Evolutionary conservation across 2,888 invertebrate genomes (phyloP).

Genomic region (Stenichneumon culpator): DNA sequence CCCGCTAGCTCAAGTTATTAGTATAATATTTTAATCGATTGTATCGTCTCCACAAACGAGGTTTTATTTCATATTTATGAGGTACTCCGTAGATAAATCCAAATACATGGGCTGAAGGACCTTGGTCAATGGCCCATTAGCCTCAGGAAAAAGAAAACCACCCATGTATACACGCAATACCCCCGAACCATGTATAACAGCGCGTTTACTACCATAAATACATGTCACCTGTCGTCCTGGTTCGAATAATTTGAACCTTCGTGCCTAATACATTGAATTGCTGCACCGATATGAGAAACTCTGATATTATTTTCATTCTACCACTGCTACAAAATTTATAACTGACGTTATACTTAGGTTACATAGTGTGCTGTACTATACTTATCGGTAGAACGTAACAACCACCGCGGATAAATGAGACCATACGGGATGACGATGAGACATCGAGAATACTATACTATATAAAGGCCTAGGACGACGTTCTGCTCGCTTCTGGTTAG

Average conservation of each 20-base stretch:
- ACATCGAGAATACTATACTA: conserved; percentile 67
- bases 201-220: not conserved
- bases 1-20: too few relatives aligned
- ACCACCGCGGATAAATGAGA: conserved; percentile 76
- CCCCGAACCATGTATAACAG: too few relatives aligned
- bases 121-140: too few relatives aligned
- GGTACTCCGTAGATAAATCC: too few relatives aligned
- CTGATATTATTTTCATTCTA: not conserved
- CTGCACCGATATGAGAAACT: not conserved
- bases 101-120: too few relatives aligned
- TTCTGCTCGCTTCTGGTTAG: conserved; percentile 7
- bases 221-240: conserved; percentile 63
- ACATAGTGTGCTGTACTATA: conserved; percentile 1
- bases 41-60: too few relatives aligned
- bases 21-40: too few relatives aligned
- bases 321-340: not conserved
- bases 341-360: not conserved
- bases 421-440: conserved; percentile 76
- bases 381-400: conserved; percentile 29
- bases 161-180: too few relatives aligned
- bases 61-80: too few relatives aligned
- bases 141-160: too few relatives aligned
- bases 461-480: conserved; percentile 9
- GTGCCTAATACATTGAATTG: not conserved
- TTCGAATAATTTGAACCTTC: conserved; percentile 70